phyloP scores from a whole-genome alignment of 1,140 invertebrate genomes.

The Ctenoplectra terminalis region DNA sequence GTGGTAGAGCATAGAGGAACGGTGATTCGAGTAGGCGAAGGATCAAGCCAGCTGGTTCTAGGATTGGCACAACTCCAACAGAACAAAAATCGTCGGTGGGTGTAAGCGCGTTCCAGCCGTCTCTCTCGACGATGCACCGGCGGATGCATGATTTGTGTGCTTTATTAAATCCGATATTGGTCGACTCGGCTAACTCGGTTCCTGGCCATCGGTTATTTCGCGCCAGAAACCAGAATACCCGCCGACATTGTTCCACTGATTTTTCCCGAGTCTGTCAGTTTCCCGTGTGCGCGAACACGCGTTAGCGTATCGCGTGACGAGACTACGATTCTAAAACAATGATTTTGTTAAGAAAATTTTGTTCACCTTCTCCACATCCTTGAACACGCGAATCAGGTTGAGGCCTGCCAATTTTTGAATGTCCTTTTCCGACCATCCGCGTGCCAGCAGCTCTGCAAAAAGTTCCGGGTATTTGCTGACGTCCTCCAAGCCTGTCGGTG shows the following conservation, averaged over 20 bases:
- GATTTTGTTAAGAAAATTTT: too few relatives aligned
- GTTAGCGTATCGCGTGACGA: not conserved
- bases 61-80: slow-evolving; percentile 66
- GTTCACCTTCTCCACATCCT: slow-evolving; percentile 88
- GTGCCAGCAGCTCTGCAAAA: slow-evolving; percentile 87
- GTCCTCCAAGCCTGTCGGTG: slow-evolving; percentile 90
- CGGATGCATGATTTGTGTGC: slow-evolving; percentile 73
- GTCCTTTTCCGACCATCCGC: slow-evolving; percentile 89
- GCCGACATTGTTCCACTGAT: slow-evolving; percentile 7
- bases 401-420: slow-evolving; percentile 90
- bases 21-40: slow-evolving; percentile 18
- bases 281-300: not conserved
- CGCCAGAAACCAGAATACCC: slow-evolving; percentile 27
- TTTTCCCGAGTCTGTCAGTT: slow-evolving; percentile 5
- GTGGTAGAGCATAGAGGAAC: too few relatives aligned
- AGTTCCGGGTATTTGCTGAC: slow-evolving; percentile 92
- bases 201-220: slow-evolving; percentile 62
- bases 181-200: slow-evolving; percentile 63
- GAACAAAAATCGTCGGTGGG: slow-evolving; percentile 62
- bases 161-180: slow-evolving; percentile 74
- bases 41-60: slow-evolving; percentile 62
- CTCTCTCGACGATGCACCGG: slow-evolving; percentile 54
- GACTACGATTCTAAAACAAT: too few relatives aligned
- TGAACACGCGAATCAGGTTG: slow-evolving; percentile 90
- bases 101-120: slow-evolving; percentile 23